phyloP scores from a whole-genome alignment of 2,797 vertebrate species.

The Pangasius sanitwongsei region DNA sequence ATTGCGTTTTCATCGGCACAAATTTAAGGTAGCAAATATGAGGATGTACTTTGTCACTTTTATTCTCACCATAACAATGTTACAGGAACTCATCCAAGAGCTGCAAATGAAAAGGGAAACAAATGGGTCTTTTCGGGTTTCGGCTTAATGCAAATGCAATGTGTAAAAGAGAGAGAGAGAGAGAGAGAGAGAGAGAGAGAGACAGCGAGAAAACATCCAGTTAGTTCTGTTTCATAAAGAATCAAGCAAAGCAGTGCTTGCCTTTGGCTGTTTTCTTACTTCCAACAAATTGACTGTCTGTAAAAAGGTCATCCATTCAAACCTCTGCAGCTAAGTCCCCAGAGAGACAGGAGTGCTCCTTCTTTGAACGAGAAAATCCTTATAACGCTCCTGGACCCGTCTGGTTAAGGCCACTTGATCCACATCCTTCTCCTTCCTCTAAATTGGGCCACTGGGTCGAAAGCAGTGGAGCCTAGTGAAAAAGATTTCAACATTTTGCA shows the following conservation, averaged over 20 bases:
- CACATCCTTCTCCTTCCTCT: conserved; percentile 56
- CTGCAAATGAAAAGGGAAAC: conserved; percentile 51
- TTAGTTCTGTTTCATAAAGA: conserved; percentile 48
- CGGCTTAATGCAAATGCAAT: conserved; percentile 30
- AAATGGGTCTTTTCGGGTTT: conserved; percentile 51
- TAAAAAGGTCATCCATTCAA: conserved; percentile 66
- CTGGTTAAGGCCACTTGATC: conserved; percentile 70
- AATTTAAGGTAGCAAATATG: conserved; percentile 31
- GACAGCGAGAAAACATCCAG: conserved; percentile 14
- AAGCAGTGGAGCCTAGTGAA: conserved; percentile 70
- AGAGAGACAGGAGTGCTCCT: conserved; percentile 76
- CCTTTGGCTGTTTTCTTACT: conserved; percentile 54
- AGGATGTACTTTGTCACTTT: conserved; percentile 47
- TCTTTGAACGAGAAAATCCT: conserved; percentile 69
- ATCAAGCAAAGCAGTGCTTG: conserved; percentile 42
- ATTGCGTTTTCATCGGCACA: conserved; percentile 35
- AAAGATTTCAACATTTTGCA: conserved; percentile 55
- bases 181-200: neutral
- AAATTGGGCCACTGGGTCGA: conserved; percentile 57
- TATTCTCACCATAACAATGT: conserved; percentile 52
- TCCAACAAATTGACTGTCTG: conserved; percentile 58
- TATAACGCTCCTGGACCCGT: conserved; percentile 66
- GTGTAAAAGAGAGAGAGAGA: neutral
- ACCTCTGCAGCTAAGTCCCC: conserved; percentile 67
- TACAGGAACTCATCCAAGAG: conserved; percentile 38